These are phyloP conservation scores for Muricea muricata DNA, from an alignment of 92 coral and sea anemone species.

Conservation along the genomic window DNA sequence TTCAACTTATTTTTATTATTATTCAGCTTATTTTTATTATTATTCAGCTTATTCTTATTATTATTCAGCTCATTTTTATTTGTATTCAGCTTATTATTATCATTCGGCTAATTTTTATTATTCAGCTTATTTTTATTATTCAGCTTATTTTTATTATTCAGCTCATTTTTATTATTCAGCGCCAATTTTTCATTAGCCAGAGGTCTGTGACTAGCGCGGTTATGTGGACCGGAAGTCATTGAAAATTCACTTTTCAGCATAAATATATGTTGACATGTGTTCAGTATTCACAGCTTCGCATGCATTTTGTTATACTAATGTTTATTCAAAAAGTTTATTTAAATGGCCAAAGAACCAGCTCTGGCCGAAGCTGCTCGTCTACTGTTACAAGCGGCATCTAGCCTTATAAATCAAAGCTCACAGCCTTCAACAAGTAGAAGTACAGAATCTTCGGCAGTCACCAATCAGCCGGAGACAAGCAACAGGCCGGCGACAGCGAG, in stretches of 20 bases:
- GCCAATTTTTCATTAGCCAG: conserved; percentile 1
- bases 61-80: conserved; percentile 5
- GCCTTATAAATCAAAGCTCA: conserved; percentile 18
- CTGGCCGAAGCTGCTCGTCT: conserved; percentile 25
- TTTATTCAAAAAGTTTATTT: neutral
- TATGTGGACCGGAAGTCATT: conserved; percentile 1
- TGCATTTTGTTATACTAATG: neutral
- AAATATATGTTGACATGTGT: neutral
- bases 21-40: too few relatives aligned
- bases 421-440: conserved; percentile 1
- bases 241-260: neutral
- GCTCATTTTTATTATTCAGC: neutral
- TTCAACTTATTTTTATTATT: too few relatives aligned
- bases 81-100: conserved; percentile 13
- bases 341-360: conserved; percentile 26
- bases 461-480: conserved; percentile 28
- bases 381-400: conserved; percentile 30
- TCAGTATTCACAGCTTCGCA: neutral
- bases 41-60: conserved; percentile 24
- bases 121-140: neutral
- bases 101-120: conserved; percentile 14
- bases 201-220: conserved; percentile 8
- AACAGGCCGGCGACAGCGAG: conserved; percentile 16
- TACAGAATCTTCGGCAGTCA: neutral
- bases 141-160: neutral